Base-by-base conservation (phyloP, 2,113 vertebrate genomes). In the Cathartes aura region DNA sequence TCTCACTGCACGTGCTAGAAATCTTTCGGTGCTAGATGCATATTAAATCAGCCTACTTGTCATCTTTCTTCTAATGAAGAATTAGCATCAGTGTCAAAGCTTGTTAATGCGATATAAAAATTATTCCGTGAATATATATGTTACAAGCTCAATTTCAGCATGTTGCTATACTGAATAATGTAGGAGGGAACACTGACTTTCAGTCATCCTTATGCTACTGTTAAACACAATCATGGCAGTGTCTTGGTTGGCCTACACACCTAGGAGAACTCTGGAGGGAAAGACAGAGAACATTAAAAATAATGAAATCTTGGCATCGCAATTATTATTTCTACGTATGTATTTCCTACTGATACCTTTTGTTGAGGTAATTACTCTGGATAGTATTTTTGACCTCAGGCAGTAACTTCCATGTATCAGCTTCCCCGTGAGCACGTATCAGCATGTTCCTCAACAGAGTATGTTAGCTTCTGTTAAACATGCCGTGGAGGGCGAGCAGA, bases 401-500 rank as follows among this genome's bases (percentile, higher is more conserved):
- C 75, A 79, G 38, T 42, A 66, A 52, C 32, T 40, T 6, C 15
- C 15, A 32, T 1, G 5, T 12, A 50, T 30, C 16, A 16, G 78
- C 42, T 75, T 27, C 5, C 5, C 52, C 2, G 2, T 9, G 48
- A 74, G 66, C 55, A 34, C 11, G 8, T 24, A 38, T 23, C 55
- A 34, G 60, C 66, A n/a, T 0, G 2, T n/a, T 85, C 60, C 60
- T 34, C 12, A 18, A 23, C 56, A 55, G 16, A 52, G 26, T 4
- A 10, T 5, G 13, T 43, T 20, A 13, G 8, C 68, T 84, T 40
- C 45, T 72, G 26, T 16, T 18, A 3, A 42, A 16, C 27, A 20
- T 1, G 29, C 19, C 1, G 2, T 0, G 3, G 27, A 71, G 23
- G 53, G n/a, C 1, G 23, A 62, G 56, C 42, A 21, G 23, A 17